A percentile compares a stretch with the other conserved stretches of the same genome.
Evolutionary conservation across 2,797 vertebrate genomes (phyloP).

Genomic region (Arrhamphus sclerolepis): DNA sequence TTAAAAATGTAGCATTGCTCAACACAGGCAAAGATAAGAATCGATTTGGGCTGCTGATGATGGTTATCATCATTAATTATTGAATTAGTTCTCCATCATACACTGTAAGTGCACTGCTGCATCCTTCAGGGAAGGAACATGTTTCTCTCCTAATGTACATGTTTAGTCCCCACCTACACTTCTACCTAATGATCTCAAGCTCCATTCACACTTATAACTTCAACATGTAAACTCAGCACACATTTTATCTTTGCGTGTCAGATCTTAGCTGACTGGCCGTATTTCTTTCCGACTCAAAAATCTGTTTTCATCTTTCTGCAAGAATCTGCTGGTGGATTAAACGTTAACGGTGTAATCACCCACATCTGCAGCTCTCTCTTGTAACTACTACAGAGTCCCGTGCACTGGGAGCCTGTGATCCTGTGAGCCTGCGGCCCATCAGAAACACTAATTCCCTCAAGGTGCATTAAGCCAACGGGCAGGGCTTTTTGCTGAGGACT

Average conservation of each 20-base stretch:
- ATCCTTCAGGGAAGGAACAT: slow-evolving; percentile 59
- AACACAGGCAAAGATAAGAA: slow-evolving; percentile 77
- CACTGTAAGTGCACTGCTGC: slow-evolving; percentile 70
- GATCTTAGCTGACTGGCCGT: slow-evolving; percentile 7
- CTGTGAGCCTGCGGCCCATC: slow-evolving; percentile 54
- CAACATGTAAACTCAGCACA: slow-evolving; percentile 56
- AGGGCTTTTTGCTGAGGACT: slow-evolving; percentile 45
- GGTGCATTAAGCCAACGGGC: slow-evolving; percentile 73
- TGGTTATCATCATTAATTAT: slow-evolving; percentile 82
- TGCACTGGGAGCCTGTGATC: slow-evolving; percentile 47
- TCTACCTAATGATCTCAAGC: slow-evolving; percentile 43
- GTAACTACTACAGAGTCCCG: slow-evolving; percentile 33
- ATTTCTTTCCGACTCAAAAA: slow-evolving; percentile 16
- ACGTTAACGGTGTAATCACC: slow-evolving; percentile 3
- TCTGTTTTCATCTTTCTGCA: slow-evolving; percentile 26
- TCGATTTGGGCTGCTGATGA: slow-evolving; percentile 75
- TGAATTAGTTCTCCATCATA: slow-evolving; percentile 74
- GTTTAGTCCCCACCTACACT: slow-evolving; percentile 14
- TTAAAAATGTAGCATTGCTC: slow-evolving; percentile 79
- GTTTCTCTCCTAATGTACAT: slow-evolving; percentile 61
- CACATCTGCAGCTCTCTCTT: slow-evolving; percentile 34
- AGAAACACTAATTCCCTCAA: slow-evolving; percentile 62
- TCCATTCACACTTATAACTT: slow-evolving; percentile 51
- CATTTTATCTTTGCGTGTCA: slow-evolving; percentile 30
- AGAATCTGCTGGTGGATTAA: slow-evolving; percentile 18